Percentiles rank a stretch among this genome's conserved stretches.
These are phyloP conservation scores for Trichoplusia ni DNA, from an alignment of 1,140 invertebrate genomes.

Conservation along the genomic window DNA sequence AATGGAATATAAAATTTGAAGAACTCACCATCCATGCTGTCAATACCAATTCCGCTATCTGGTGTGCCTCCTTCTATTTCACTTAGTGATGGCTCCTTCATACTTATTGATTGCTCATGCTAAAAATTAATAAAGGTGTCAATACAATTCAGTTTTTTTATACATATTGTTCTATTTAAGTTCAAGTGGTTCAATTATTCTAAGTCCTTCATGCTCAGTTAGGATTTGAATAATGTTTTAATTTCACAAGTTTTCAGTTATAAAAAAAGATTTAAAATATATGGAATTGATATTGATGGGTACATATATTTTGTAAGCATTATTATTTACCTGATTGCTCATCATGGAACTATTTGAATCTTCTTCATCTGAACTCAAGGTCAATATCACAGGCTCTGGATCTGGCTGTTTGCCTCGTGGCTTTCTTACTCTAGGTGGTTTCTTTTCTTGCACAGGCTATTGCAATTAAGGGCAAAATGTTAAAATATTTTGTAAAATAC, in stretches of 20 bases:
- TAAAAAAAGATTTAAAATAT: too few relatives aligned
- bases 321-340: slow-evolving; percentile 58
- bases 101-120: slow-evolving; percentile 63
- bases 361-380: slow-evolving; percentile 85
- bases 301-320: background rate
- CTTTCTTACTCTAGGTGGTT: slow-evolving; percentile 66
- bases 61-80: slow-evolving; percentile 71
- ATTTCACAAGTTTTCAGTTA: too few relatives aligned
- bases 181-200: too few relatives aligned
- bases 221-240: too few relatives aligned
- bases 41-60: slow-evolving; percentile 65
- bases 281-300: too few relatives aligned
- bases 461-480: background rate
- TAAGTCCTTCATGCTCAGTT: too few relatives aligned
- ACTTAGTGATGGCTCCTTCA: slow-evolving; percentile 70
- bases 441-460: slow-evolving; percentile 53
- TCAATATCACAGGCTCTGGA: slow-evolving; percentile 84
- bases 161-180: too few relatives aligned
- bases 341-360: slow-evolving; percentile 78
- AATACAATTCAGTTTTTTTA: too few relatives aligned
- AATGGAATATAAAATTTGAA: slow-evolving; percentile 11
- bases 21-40: slow-evolving; percentile 66
- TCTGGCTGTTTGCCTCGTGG: slow-evolving; percentile 79
- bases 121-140: slow-evolving; percentile 42
- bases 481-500: background rate